Evolutionary conservation across 2,797 vertebrate species (phyloP).

Genomic region (Epinephelus malabaricus): DNA sequence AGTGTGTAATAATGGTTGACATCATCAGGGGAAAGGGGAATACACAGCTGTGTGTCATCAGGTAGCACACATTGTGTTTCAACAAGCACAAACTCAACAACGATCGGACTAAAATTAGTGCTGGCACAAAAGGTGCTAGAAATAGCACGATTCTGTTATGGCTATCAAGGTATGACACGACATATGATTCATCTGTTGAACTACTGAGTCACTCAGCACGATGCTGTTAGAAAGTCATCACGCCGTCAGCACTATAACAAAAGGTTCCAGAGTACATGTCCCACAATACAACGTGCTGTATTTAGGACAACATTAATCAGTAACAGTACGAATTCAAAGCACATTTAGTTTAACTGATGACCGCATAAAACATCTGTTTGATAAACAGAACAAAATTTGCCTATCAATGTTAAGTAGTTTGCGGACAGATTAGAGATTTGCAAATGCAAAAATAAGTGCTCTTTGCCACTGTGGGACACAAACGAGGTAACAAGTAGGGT

Average conservation of each 20-base stretch:
- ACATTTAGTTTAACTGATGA: constrained; percentile 19
- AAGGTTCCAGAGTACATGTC: constrained; percentile 22
- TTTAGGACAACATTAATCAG: constrained; percentile 16
- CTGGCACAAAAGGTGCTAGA: constrained; percentile 32
- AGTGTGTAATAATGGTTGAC: too few relatives aligned
- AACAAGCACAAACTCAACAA: too few relatives aligned
- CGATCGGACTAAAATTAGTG: constrained; percentile 1
- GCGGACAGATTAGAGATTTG: constrained; percentile 10
- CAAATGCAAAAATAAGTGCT: constrained; percentile 21
- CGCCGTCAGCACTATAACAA: constrained; percentile 20
- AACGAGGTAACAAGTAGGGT: not conserved
- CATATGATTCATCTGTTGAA: constrained; percentile 43
- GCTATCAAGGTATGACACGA: constrained; percentile 25
- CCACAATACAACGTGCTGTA: constrained; percentile 18
- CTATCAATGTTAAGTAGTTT: constrained; percentile 5
- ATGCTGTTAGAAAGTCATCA: constrained; percentile 37
- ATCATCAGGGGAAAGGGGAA: too few relatives aligned
- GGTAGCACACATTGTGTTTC: too few relatives aligned
- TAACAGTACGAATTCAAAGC: constrained; percentile 11
- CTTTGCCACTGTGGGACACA: not conserved
- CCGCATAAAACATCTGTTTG: not conserved
- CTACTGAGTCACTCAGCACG: constrained; percentile 51
- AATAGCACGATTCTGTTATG: constrained; percentile 44
- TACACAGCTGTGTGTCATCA: too few relatives aligned
- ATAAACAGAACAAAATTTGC: constrained; percentile 32